phyloP scores from a whole-genome alignment of 2,888 invertebrate species.

The Barypeithes pellucidus region DNA sequence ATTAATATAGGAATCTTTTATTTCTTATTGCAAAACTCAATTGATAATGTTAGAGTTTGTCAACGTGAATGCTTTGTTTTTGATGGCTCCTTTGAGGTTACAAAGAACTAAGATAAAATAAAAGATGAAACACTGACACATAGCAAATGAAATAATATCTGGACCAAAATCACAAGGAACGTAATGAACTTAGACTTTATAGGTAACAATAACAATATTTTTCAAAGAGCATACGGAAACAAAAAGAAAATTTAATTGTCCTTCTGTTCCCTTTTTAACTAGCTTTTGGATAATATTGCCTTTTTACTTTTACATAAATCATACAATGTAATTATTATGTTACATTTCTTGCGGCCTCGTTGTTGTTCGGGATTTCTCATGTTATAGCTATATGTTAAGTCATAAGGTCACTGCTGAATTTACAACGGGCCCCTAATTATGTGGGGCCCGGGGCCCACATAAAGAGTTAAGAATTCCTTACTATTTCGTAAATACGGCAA shows the following conservation, averaged over 20 bases:
- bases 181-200: constrained; percentile 43
- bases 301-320: neutral
- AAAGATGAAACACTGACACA: constrained; percentile 34
- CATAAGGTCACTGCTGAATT: too few species aligned
- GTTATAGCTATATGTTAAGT: too few species aligned
- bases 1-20: constrained; percentile 33
- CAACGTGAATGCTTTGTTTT: constrained; percentile 25
- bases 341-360: too few species aligned
- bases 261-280: constrained; percentile 24
- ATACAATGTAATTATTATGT: too few species aligned
- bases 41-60: constrained; percentile 35
- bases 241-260: constrained; percentile 24
- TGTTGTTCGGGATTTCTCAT: too few species aligned
- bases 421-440: too few species aligned
- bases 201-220: constrained; percentile 42
- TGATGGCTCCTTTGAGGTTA: constrained; percentile 27
- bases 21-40: constrained; percentile 34
- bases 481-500: too few species aligned
- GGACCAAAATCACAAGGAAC: constrained; percentile 22
- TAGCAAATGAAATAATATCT: constrained; percentile 48
- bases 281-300: constrained; percentile 9
- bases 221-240: constrained; percentile 1
- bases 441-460: too few species aligned
- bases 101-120: constrained; percentile 25
- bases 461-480: too few species aligned